These are phyloP conservation scores for Mylabris sibirica DNA, from an alignment of 2,888 invertebrate species.

Conservation along the genomic window DNA sequence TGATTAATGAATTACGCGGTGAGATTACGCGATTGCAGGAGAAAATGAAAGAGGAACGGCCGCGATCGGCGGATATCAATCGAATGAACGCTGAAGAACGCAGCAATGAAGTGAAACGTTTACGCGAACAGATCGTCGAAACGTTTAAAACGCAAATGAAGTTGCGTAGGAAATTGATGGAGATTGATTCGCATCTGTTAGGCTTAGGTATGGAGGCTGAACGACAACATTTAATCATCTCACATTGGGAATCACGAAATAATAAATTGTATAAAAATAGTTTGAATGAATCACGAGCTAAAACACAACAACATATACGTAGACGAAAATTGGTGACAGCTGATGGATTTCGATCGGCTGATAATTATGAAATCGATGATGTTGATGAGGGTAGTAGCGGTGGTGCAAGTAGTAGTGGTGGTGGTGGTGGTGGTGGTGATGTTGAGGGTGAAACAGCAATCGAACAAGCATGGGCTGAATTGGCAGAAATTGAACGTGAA, in stretches of 20 bases:
- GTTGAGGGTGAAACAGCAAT: slow-evolving; percentile 72
- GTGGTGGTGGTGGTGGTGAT: slow-evolving; percentile 53
- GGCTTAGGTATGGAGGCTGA: slow-evolving; percentile 89
- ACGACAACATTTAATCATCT: slow-evolving; percentile 85
- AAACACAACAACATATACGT: slow-evolving; percentile 68
- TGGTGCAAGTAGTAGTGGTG: slow-evolving; percentile 24
- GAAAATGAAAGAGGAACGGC: slow-evolving; percentile 80
- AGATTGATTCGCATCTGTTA: slow-evolving; percentile 87
- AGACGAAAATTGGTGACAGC: slow-evolving; percentile 50
- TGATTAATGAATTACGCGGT: slow-evolving; percentile 81
- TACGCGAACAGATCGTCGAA: slow-evolving; percentile 85
- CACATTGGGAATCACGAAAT: slow-evolving; percentile 87
- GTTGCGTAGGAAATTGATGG: slow-evolving; percentile 83
- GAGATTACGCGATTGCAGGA: slow-evolving; percentile 82
- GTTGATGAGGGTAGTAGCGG: not conserved
- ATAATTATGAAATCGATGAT: slow-evolving; percentile 48
- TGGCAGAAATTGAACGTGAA: slow-evolving; percentile 85
- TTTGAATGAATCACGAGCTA: slow-evolving; percentile 66
- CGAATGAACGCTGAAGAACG: slow-evolving; percentile 53
- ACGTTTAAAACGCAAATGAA: slow-evolving; percentile 95
- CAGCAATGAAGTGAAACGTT: slow-evolving; percentile 64
- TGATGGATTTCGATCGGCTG: slow-evolving; percentile 57
- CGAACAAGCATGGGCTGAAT: slow-evolving; percentile 84
- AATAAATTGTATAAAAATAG: slow-evolving; percentile 74
- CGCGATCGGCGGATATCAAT: slow-evolving; percentile 63